Evolutionary conservation across 2,797 vertebrate genomes (phyloP).

Genomic region (Hoplostethus mediterraneus): DNA sequence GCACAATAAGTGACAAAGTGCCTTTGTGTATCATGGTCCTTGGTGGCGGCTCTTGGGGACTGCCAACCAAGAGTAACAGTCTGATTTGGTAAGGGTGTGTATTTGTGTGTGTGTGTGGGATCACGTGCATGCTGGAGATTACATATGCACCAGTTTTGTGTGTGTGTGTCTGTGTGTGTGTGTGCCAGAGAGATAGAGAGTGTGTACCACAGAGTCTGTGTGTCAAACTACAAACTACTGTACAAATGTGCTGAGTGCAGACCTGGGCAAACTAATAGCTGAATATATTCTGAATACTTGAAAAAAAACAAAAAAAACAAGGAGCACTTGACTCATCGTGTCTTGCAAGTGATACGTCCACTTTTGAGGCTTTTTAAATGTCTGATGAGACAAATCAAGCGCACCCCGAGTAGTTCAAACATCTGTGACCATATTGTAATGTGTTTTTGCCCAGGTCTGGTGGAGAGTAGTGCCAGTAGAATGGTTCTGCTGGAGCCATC

Average conservation of each 20-base stretch:
- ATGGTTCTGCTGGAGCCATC: constrained; percentile 34
- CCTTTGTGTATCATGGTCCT: constrained; percentile 76
- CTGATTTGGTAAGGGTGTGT: constrained; percentile 75
- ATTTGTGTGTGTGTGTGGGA: constrained; percentile 41
- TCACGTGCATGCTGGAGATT: constrained; percentile 75
- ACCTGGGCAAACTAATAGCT: constrained; percentile 64
- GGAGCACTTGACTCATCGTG: constrained; percentile 61
- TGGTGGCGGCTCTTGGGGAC: constrained; percentile 60
- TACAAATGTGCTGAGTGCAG: constrained; percentile 76
- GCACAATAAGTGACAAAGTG: constrained; percentile 82
- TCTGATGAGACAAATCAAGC: constrained; percentile 59
- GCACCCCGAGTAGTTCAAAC: constrained; percentile 47
- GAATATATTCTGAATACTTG: constrained; percentile 56
- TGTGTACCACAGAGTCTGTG: constrained; percentile 74
- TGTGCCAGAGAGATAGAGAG: constrained; percentile 59
- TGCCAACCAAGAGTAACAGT: constrained; percentile 81
- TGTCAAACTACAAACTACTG: constrained; percentile 74
- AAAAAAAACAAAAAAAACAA: constrained; percentile 32
- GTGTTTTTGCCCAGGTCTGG: constrained; percentile 65
- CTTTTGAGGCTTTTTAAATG: constrained; percentile 57
- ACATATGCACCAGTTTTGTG: constrained; percentile 64
- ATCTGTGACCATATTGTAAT: constrained; percentile 34
- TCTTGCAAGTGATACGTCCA: constrained; percentile 53
- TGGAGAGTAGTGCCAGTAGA: constrained; percentile 56
- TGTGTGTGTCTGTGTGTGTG: constrained; percentile 51